These are phyloP conservation scores for Ferrisia virgata DNA, from an alignment of 2,888 invertebrate genomes.

Conservation along the genomic window DNA sequence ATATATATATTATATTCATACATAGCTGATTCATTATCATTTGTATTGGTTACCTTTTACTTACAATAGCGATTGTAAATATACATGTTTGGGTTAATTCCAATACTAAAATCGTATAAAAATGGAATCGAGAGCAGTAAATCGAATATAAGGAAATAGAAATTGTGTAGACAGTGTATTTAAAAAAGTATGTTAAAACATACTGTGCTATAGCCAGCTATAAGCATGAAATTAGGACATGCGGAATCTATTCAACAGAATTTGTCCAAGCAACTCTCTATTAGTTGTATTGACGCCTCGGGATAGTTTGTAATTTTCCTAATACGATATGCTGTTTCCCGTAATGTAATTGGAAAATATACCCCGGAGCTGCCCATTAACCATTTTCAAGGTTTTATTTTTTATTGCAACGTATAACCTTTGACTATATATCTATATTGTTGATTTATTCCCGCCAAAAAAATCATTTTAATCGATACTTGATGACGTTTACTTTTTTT, in stretches of 20 bases:
- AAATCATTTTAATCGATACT: not conserved
- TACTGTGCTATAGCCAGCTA: not conserved
- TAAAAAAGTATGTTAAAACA: not conserved
- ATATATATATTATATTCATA: not conserved
- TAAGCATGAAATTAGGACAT: not conserved
- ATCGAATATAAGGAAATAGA: not conserved
- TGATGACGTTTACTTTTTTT: not conserved
- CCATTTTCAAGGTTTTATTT: not conserved
- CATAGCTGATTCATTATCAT: not conserved
- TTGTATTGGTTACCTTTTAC: not conserved
- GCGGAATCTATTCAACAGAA: not conserved
- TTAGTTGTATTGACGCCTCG: not conserved
- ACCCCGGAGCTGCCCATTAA: not conserved
- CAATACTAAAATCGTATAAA: not conserved
- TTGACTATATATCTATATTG: not conserved
- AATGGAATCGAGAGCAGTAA: not conserved
- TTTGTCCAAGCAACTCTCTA: constrained; percentile 5
- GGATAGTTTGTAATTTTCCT: not conserved
- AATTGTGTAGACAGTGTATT: not conserved
- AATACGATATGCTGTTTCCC: not conserved
- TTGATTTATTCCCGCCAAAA: not conserved
- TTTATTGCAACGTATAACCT: not conserved
- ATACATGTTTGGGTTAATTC: not conserved
- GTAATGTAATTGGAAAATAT: constrained; percentile 6
- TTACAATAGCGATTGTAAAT: not conserved